Conservation (phyloP, 2,113 vertebrate species). For the Heptranchias perlo region DNA sequence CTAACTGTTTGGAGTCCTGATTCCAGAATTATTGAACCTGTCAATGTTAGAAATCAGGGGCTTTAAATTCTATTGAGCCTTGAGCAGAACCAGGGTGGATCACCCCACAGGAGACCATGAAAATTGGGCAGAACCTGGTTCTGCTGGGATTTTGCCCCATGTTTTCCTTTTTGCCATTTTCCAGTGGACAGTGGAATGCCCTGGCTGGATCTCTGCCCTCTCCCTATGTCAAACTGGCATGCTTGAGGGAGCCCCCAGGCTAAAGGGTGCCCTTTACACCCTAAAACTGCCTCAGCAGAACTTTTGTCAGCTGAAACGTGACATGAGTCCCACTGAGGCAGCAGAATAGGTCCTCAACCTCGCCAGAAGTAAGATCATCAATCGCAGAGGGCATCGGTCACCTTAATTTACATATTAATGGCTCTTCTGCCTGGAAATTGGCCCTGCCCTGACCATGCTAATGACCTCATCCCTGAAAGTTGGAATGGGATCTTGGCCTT, state of each 20-base stretch:
- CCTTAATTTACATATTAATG: neutral
- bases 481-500: neutral
- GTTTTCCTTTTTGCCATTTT: neutral
- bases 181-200: neutral
- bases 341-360: neutral
- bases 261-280: neutral
- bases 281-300: neutral
- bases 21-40: neutral
- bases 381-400: neutral
- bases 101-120: neutral
- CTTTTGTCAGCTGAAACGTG: too few relatives aligned
- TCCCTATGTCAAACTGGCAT: neutral
- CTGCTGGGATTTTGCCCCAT: neutral
- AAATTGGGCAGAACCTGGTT: neutral
- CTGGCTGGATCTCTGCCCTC: neutral
- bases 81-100: neutral
- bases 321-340: neutral
- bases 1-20: neutral
- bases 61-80: neutral
- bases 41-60: neutral
- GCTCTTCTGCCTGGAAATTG: neutral
- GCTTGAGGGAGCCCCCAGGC: neutral
- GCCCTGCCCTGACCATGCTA: neutral
- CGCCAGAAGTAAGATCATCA: neutral
- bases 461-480: neutral